Conservation (phyloP, 2,797 vertebrate genomes). For the Nyctibius grandis region DNA sequence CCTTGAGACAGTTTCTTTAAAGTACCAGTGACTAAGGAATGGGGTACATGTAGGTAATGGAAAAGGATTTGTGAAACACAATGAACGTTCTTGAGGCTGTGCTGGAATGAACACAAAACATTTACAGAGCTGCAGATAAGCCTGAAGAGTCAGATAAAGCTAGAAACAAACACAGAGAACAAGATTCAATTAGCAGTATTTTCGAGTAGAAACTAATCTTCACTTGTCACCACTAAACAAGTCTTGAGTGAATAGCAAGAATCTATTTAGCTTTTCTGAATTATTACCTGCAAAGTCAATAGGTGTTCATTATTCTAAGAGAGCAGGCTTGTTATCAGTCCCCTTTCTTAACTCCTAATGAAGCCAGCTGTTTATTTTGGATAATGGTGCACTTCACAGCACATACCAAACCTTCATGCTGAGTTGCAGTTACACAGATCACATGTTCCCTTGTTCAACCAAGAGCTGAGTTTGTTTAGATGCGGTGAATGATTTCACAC, state of each 20-base stretch:
- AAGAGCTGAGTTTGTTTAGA: neutral
- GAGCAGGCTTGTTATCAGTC: constrained; percentile 32
- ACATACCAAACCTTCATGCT: neutral
- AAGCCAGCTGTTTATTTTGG: constrained; percentile 49
- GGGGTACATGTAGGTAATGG: neutral
- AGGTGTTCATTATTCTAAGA: constrained; percentile 35
- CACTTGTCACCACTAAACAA: constrained; percentile 30
- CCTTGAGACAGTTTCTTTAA: neutral
- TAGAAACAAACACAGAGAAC: constrained; percentile 30
- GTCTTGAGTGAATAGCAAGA: constrained; percentile 24
- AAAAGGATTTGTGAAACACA: neutral
- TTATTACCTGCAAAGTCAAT: constrained; percentile 58
- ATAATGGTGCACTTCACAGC: constrained; percentile 8
- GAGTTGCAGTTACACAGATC: neutral
- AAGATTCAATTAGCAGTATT: constrained; percentile 56
- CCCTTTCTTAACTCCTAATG: constrained; percentile 6
- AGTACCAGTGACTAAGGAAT: neutral
- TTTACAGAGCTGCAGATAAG: constrained; percentile 39
- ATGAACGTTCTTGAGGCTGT: neutral
- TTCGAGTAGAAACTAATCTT: constrained; percentile 49
- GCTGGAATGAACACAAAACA: constrained; percentile 12
- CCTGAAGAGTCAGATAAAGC: constrained; percentile 41
- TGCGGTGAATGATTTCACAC: neutral
- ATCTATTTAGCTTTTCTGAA: constrained; percentile 54
- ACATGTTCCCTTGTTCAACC: neutral